phyloP scores from a whole-genome alignment of 2,888 invertebrate genomes.

The Anthophora plumipes region DNA sequence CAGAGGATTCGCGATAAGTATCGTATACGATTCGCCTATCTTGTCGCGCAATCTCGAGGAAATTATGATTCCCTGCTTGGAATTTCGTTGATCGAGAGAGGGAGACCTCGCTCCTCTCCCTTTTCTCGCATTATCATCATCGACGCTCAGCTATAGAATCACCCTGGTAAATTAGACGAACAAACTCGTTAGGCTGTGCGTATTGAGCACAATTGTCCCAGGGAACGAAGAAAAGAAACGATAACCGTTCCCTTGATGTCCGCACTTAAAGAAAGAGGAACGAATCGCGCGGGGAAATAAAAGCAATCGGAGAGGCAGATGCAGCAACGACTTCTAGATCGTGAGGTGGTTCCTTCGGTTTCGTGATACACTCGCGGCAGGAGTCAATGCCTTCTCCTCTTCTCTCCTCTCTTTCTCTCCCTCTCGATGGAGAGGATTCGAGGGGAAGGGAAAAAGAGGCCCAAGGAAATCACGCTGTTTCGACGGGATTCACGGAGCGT shows the following conservation, averaged over 20 bases:
- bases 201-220: slow-evolving; percentile 3
- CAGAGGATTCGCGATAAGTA: slow-evolving; percentile 64
- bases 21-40: slow-evolving; percentile 65
- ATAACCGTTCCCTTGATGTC: neutral
- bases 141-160: neutral
- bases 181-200: neutral
- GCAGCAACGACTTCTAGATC: slow-evolving; percentile 53
- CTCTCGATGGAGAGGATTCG: no score
- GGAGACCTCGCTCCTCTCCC: no score
- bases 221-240: neutral
- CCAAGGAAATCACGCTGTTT: slow-evolving; percentile 68
- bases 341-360: slow-evolving; percentile 35
- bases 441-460: slow-evolving; percentile 41
- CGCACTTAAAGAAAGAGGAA: slow-evolving; percentile 19
- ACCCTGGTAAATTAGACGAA: neutral
- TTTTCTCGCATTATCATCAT: neutral
- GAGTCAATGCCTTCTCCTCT: slow-evolving; percentile 61
- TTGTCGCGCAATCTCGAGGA: slow-evolving; percentile 64
- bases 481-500: slow-evolving; percentile 70
- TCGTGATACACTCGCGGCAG: slow-evolving; percentile 47
- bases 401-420: no score
- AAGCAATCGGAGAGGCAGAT: slow-evolving; percentile 23
- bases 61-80: slow-evolving; percentile 70
- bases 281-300: slow-evolving; percentile 22
- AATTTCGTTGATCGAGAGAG: slow-evolving; percentile 8